Evolutionary conservation across 1,140 invertebrate genomes (phyloP).

Genomic region (Harlomillsia oculata): DNA sequence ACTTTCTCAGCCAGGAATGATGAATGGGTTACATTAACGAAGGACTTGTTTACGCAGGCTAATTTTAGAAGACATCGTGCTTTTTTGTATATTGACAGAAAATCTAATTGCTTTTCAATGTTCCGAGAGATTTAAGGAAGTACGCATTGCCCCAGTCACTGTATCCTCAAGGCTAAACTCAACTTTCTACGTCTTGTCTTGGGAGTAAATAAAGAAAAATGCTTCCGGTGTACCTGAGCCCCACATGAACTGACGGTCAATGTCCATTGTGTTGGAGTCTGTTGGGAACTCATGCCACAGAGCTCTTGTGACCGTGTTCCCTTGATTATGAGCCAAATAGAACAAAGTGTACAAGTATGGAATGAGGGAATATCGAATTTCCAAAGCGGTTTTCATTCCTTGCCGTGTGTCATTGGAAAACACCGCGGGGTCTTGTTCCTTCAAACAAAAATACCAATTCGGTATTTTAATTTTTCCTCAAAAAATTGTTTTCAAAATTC

Average conservation of each 20-base stretch:
- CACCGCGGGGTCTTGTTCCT: slow-evolving; percentile 39
- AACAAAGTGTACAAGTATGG: slow-evolving; percentile 47
- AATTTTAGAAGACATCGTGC: no score
- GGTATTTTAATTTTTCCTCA: neutral
- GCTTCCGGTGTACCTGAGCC: slow-evolving; percentile 23
- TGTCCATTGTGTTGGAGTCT: slow-evolving; percentile 33
- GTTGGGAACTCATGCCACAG: slow-evolving; percentile 37
- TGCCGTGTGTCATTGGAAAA: slow-evolving; percentile 34
- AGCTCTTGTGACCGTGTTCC: slow-evolving; percentile 35
- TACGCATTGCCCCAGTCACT: no score
- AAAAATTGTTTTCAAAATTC: neutral
- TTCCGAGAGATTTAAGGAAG: no score
- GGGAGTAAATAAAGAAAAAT: no score
- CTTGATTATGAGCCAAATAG: slow-evolving; percentile 36
- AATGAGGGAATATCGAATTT: slow-evolving; percentile 43
- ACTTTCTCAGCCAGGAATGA: no score
- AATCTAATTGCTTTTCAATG: no score
- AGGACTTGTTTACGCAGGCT: no score
- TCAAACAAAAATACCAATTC: neutral
- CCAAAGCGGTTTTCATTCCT: slow-evolving; percentile 37
- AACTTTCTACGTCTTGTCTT: no score
- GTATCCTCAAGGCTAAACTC: no score
- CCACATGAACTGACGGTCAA: slow-evolving; percentile 38
- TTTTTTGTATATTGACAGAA: no score
- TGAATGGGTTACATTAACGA: no score